A percentile compares a stretch with the other conserved stretches of the same genome.
phyloP scores from a whole-genome alignment of 2,888 invertebrate genomes.

The Agonopterix heracliana region DNA sequence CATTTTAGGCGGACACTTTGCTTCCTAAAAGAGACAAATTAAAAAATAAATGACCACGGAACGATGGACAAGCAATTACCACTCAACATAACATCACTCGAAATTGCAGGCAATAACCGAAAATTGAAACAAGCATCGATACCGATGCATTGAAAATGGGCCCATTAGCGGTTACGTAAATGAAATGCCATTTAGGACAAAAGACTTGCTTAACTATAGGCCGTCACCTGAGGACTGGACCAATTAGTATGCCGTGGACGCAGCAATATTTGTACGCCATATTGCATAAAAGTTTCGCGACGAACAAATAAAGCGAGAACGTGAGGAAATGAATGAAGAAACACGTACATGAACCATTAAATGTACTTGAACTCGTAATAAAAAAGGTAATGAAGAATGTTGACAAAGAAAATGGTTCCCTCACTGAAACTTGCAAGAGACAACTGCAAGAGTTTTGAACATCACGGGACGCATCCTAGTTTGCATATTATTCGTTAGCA shows the following conservation, averaged over 20 bases:
- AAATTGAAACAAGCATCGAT: conserved; percentile 27
- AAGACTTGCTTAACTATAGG: not conserved
- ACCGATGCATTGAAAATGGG: conserved; percentile 22
- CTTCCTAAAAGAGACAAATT: not conserved
- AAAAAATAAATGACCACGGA: not conserved
- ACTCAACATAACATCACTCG: not conserved
- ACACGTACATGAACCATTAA: not conserved
- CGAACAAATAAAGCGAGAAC: conserved; percentile 1
- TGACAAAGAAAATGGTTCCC: not conserved
- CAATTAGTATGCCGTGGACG: conserved; percentile 1
- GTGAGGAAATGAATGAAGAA: conserved; percentile 1
- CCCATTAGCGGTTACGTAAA: conserved; percentile 28
- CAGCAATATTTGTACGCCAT: not conserved
- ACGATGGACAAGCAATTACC: not conserved
- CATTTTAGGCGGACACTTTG: not conserved
- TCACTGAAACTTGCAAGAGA: too few species aligned
- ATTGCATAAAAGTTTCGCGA: conserved; percentile 4
- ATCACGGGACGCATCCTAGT: too few species aligned
- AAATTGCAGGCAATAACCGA: conserved; percentile 6
- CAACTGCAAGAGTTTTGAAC: too few species aligned
- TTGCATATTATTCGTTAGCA: too few species aligned
- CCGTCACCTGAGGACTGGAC: not conserved
- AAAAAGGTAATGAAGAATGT: not conserved
- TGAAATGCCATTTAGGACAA: conserved; percentile 9
- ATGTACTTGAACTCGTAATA: not conserved